Evolutionary conservation across 2,888 invertebrate genomes (phyloP).

Genomic region (Drosophila algonquin): DNA sequence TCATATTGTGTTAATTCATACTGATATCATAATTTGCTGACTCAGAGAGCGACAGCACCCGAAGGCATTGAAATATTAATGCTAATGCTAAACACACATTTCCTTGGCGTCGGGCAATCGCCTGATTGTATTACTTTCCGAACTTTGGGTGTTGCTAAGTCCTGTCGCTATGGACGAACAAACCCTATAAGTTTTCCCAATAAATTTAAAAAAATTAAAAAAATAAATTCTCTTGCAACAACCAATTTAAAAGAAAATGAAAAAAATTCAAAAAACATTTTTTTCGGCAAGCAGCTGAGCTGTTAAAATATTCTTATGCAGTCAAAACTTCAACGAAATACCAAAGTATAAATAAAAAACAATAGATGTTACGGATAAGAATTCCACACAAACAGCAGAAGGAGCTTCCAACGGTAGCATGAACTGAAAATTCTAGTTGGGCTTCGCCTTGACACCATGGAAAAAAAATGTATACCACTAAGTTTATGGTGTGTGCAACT

Average conservation of each 20-base stretch:
- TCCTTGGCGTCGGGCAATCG: constrained; percentile 46
- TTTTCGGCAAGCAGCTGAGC: no score
- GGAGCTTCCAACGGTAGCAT: no score
- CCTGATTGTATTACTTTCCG: constrained; percentile 58
- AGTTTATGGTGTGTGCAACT: not conserved
- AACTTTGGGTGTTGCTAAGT: constrained; percentile 22
- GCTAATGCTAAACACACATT: constrained; percentile 23
- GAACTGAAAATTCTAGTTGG: no score
- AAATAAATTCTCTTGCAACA: constrained; percentile 55
- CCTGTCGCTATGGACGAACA: not conserved
- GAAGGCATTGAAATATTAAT: no score
- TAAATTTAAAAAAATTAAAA: constrained; percentile 69
- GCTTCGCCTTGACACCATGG: no score
- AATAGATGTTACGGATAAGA: constrained; percentile 2
- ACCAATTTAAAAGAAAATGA: constrained; percentile 36
- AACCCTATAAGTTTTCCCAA: constrained; percentile 48
- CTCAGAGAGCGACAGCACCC: no score
- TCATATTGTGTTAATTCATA: no score
- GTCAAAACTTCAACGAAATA: constrained; percentile 21
- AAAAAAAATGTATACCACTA: not conserved
- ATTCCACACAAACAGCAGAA: not conserved
- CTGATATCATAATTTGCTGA: no score
- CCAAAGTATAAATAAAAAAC: constrained; percentile 16
- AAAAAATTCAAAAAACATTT: constrained; percentile 1
- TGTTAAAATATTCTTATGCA: constrained; percentile 16